A percentile compares a stretch with the other conserved stretches of the same genome.
Conservation (phyloP, 2,888 invertebrate species). For the Mechanitis mazaeus region DNA sequence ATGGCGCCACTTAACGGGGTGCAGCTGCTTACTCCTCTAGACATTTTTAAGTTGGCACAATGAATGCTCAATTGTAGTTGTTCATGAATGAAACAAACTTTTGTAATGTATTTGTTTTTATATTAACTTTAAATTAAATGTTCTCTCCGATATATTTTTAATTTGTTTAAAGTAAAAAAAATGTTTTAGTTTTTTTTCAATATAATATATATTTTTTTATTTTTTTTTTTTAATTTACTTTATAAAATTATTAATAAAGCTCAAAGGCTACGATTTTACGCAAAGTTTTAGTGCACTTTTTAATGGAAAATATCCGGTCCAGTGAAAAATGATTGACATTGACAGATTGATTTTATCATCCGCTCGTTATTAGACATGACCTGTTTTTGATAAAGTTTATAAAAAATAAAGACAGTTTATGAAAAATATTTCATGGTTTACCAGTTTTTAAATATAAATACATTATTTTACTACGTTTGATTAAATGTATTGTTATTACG, state of each 20-base stretch:
- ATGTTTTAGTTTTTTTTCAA: too few species aligned
- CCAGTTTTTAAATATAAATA: too few species aligned
- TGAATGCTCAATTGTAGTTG: constrained; percentile 26
- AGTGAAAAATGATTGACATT: constrained; percentile 28
- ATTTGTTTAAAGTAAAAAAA: too few species aligned
- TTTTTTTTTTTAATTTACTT: too few species aligned
- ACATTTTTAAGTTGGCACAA: constrained; percentile 27
- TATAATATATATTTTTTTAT: too few species aligned
- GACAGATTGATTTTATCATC: constrained; percentile 30
- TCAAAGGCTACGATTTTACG: background rate
- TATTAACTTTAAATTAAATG: too few species aligned
- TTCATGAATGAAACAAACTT: constrained; percentile 24
- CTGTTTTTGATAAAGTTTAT: constrained; percentile 22
- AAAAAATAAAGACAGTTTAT: background rate
- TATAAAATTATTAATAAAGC: too few species aligned
- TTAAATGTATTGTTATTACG: background rate
- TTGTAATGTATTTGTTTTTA: constrained; percentile 10
- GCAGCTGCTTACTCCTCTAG: constrained; percentile 28
- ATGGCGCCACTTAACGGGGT: constrained; percentile 45
- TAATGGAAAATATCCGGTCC: constrained; percentile 23
- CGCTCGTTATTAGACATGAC: constrained; percentile 24
- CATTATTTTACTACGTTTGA: too few species aligned
- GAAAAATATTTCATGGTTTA: too few species aligned
- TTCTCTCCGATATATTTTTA: too few species aligned
- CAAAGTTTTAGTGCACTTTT: constrained; percentile 17